phyloP scores from a whole-genome alignment of 2,113 vertebrate species.

The Eurystomus gularis region DNA sequence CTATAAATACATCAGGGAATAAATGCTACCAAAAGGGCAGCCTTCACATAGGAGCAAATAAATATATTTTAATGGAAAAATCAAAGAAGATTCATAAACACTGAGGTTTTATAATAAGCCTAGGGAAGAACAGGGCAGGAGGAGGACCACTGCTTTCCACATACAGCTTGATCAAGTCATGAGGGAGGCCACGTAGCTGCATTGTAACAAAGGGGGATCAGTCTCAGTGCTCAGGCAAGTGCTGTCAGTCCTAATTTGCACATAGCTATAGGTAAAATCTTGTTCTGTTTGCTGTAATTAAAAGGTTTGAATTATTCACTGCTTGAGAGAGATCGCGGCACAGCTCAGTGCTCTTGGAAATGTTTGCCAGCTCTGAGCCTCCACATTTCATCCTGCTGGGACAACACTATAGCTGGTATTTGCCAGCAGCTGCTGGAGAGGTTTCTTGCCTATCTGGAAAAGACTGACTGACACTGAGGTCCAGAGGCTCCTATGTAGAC shows the following conservation, averaged over 20 bases:
- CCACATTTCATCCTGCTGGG: not conserved
- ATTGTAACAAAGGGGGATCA: not conserved
- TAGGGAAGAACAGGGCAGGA: not conserved
- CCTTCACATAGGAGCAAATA: not conserved
- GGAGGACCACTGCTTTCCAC: not conserved
- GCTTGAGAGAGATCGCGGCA: not conserved
- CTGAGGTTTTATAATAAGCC: not conserved
- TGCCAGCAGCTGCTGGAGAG: not conserved
- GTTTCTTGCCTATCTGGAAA: not conserved
- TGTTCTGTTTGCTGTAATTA: not conserved
- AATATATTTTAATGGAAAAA: not conserved
- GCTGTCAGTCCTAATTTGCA: not conserved
- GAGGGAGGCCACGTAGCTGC: fast-evolving
- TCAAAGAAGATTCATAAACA: not conserved
- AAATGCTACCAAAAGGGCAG: not conserved
- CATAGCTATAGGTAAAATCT: not conserved
- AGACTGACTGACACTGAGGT: not conserved
- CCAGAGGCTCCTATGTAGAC: not conserved
- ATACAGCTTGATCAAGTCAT: not conserved
- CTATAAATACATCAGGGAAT: slow-evolving; percentile 4
- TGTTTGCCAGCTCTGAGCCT: not conserved
- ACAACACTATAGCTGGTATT: not conserved
- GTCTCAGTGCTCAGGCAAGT: not conserved
- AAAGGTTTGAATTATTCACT: not conserved
- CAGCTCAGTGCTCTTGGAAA: not conserved